phyloP scores from a whole-genome alignment of 53 echinoderm and acorn worm genomes.

The Zoroaster sp. region DNA sequence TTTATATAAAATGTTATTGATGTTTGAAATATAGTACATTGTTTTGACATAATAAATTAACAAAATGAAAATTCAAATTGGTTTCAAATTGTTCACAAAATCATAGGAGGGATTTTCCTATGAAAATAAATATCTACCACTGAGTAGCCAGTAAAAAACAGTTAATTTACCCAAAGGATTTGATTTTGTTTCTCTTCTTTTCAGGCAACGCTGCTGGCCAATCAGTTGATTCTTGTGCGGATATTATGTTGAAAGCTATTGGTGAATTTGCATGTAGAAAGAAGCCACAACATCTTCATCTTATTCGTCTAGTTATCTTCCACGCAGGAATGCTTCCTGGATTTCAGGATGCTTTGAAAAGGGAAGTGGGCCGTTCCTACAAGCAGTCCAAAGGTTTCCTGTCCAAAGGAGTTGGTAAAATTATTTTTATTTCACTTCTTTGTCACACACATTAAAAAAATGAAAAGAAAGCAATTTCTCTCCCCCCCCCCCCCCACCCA shows the following conservation, averaged over 20 bases:
- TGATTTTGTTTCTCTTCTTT: too few relatives aligned
- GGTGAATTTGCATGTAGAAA: slow-evolving; percentile 42
- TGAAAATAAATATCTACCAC: too few relatives aligned
- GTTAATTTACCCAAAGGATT: too few relatives aligned
- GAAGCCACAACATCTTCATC: slow-evolving; percentile 18
- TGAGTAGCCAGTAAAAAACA: too few relatives aligned
- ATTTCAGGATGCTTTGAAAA: slow-evolving; percentile 54
- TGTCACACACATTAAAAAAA: not conserved
- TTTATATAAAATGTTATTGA: too few relatives aligned
- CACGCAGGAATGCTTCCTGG: slow-evolving; percentile 26
- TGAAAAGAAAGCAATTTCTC: too few relatives aligned
- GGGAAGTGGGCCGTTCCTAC: slow-evolving; percentile 9
- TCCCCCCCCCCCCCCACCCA: too few relatives aligned
- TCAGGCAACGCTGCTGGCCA: slow-evolving; percentile 26
- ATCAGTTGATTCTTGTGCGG: slow-evolving; percentile 12
- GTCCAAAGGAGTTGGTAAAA: slow-evolving; percentile 19
- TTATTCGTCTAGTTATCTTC: slow-evolving; percentile 50
- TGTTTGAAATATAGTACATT: too few relatives aligned
- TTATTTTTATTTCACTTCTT: not conserved
- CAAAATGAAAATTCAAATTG: too few relatives aligned
- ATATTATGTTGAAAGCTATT: slow-evolving; percentile 39
- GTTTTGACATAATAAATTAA: too few relatives aligned
- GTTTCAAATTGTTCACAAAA: too few relatives aligned
- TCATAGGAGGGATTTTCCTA: too few relatives aligned
- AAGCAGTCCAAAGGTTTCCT: not conserved